Conservation (phyloP, 2,113 vertebrate genomes). For the Crotalus helleri region DNA sequence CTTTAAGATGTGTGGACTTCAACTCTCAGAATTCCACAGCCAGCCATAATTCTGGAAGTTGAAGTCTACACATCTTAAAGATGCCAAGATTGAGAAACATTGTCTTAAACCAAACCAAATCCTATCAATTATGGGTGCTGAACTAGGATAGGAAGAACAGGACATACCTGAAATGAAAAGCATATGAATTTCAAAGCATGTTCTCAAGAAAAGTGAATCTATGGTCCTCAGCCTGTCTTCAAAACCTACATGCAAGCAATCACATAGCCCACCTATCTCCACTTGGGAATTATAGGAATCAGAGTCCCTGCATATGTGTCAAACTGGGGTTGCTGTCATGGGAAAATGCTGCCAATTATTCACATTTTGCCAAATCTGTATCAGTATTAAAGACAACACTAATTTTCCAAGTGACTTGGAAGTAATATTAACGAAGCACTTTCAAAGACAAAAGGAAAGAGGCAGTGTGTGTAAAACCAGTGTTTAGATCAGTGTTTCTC, state of each 20-base stretch:
- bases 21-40: no score
- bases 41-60: no score
- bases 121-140: not conserved
- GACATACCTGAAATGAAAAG: not conserved
- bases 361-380: not conserved
- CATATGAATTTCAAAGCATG: not conserved
- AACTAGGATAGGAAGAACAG: not conserved
- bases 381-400: slow-evolving; percentile 24
- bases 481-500: slow-evolving; percentile 39
- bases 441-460: slow-evolving; percentile 48
- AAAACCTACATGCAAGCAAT: not conserved
- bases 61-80: no score
- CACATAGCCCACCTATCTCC: not conserved
- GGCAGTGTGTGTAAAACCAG: slow-evolving; percentile 28
- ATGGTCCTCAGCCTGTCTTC: not conserved
- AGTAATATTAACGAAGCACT: slow-evolving; percentile 19
- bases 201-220: not conserved
- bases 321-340: not conserved
- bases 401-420: slow-evolving; percentile 35
- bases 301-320: not conserved
- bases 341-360: not conserved
- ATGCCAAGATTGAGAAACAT: no score
- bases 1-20: no score
- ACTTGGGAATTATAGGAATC: not conserved
- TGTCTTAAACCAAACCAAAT: not conserved